Evolutionary conservation across 2,888 invertebrate genomes (phyloP), one percentile per base, ranked within the genome.

Genomic region (Pelosia muscerda): DNA sequence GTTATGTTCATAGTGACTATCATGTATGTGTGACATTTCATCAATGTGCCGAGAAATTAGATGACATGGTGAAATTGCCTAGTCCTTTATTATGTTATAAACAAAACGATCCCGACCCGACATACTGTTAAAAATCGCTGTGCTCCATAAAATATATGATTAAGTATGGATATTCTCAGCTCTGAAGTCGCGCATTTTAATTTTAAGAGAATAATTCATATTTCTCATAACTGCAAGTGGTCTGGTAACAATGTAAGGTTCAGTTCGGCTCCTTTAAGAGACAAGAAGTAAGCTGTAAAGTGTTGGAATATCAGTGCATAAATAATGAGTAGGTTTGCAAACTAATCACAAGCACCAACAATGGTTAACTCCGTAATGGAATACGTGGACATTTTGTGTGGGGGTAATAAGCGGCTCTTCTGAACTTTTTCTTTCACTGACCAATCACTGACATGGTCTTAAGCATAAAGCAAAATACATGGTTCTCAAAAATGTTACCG

Each of bases 361-460:
- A 62, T 62, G 15, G 58, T 13, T 57, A 22, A 54, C 62, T 62
- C 25, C 62, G n/a, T 34, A 28, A 63, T 63, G 34, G 56, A 62
- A 28, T 53, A 42, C 19, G 2, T 28, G 26, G 28, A 38, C 26
- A 60, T 11, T 5, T 31, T 62, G 23, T 57, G 2, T 11, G 15
- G 22, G 13, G 23, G 8, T 62, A 59, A 63, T 49, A 56, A 49
- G 53, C 57, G 66, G 42, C 64, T 58, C 49, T 28, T 56, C 13
- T 42, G 34, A 63, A 38, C 22, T 66, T 31, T 67, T 70, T 62
- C 59, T 59, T 53, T 49, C 28, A 65, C 25, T 56, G 63, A 53
- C 58, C 49, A 31, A 70, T 38, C 66, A 55, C 63, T 25, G 23
- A 70, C 74, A 62, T 78, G 67, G 66, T 64, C 69, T 73, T 74